A percentile compares a stretch with the other conserved stretches of the same genome.
Evolutionary conservation across 1,140 invertebrate genomes (phyloP).

Genomic region (Drosophila aff.): DNA sequence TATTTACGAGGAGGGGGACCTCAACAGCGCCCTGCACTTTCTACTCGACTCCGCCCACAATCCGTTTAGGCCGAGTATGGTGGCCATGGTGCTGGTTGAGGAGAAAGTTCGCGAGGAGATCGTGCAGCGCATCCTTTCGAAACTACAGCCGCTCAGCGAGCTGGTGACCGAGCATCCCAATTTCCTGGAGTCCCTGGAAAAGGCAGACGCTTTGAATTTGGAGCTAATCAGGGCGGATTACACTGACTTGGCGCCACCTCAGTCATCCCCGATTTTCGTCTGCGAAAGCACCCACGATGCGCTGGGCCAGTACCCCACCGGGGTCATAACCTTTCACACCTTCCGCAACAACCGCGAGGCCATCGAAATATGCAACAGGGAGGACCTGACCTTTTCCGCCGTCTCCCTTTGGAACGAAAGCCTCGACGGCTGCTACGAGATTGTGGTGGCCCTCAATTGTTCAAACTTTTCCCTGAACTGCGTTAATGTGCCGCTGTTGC

Average conservation of each 20-base stretch:
- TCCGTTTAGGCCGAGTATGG: conserved; percentile 32
- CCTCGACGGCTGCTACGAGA: conserved; percentile 59
- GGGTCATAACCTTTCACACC: conserved; percentile 51
- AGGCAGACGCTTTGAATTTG: conserved; percentile 13
- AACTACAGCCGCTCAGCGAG: conserved; percentile 23
- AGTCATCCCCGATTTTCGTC: conserved; percentile 38
- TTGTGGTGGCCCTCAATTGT: conserved; percentile 45
- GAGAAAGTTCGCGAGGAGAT: conserved; percentile 47
- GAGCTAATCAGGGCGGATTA: conserved; percentile 28
- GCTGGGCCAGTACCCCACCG: conserved; percentile 38
- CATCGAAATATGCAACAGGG: conserved; percentile 42
- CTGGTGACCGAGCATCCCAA: conserved; percentile 5
- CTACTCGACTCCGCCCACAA: conserved; percentile 51
- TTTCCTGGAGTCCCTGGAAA: conserved; percentile 12
- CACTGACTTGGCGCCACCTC: not conserved
- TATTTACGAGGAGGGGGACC: conserved; percentile 56
- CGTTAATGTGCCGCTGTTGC: conserved; percentile 38
- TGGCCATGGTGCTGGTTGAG: conserved; percentile 62
- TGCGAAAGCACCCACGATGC: conserved; percentile 43
- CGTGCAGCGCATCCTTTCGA: conserved; percentile 20
- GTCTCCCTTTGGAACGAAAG: conserved; percentile 67
- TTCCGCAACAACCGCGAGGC: conserved; percentile 54
- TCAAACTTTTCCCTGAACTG: conserved; percentile 62
- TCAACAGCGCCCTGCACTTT: conserved; percentile 63
- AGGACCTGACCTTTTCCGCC: conserved; percentile 29